A percentile compares a stretch with the other conserved stretches of the same genome.
Conservation (phyloP, 2,113 vertebrate species). For the Geococcyx californianus region DNA sequence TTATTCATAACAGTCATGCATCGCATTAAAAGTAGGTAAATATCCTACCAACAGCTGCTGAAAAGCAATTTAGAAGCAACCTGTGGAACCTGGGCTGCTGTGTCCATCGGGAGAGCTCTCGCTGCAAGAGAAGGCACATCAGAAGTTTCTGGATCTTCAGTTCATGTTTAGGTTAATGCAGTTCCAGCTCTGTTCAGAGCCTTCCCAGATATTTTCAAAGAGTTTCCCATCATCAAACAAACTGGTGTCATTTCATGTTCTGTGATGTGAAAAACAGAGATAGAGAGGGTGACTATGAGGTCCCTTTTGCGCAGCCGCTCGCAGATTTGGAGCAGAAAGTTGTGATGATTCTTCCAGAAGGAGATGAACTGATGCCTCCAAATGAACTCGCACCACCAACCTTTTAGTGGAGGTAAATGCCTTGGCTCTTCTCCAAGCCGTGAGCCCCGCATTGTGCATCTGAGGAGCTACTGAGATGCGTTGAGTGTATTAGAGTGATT, state of each 20-base stretch:
- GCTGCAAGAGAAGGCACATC: background rate
- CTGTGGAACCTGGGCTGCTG: background rate
- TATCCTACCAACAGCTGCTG: background rate
- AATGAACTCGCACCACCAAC: background rate
- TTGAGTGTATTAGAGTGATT: background rate
- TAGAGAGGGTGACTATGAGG: background rate
- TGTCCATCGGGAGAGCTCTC: background rate
- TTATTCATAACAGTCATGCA: background rate
- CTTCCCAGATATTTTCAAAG: rapidly evolving
- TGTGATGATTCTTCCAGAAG: rapidly evolving
- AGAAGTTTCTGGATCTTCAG: background rate
- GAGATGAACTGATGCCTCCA: background rate
- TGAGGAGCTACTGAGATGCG: background rate
- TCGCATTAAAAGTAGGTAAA: background rate
- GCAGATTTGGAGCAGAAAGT: background rate
- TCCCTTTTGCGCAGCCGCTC: rapidly evolving
- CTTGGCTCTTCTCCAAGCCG: rapidly evolving
- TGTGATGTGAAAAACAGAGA: background rate
- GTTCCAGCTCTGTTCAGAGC: background rate
- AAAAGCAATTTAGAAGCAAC: background rate
- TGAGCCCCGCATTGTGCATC: rapidly evolving
- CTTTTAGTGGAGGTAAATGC: background rate
- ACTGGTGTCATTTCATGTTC: rapidly evolving
- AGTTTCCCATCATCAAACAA: background rate
- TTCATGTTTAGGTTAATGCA: background rate